Base-by-base conservation (phyloP, 2,888 invertebrate species). In the Apamea epomidion region DNA sequence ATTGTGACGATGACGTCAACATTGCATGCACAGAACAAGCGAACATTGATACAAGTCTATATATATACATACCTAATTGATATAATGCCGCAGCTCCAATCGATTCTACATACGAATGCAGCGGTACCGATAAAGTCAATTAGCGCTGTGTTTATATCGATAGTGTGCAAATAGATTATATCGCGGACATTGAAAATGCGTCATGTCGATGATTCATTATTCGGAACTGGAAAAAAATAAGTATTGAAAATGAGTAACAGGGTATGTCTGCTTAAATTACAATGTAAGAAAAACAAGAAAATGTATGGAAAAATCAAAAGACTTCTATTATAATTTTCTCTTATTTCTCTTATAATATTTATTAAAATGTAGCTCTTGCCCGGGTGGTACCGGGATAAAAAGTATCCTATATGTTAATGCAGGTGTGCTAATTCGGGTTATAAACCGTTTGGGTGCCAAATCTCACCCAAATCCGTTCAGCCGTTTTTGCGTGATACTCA, bases 21-120 rank as follows among this genome's bases (percentile, higher is more conserved):
- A 71, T 29, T 60, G 70, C 70, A 78, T 82, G 78, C 10, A 21
- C n/a, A n/a, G 14, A 45, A 60, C 29, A 83, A 18, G 32, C 25
- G 80, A 76, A 76, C 80, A 76, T 58, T 18, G 54, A 16, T 51
- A 82, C 25, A 51, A 58, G 16, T 81, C 54, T 75, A 77, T 10
- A 48, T 16, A 10, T 80, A 58, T 69, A 70, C 69, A 75, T 73
- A 75, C 6, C 32, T 71, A 80, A 85, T 84, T 84, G 74, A 80
- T n/a, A 85, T 87, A 76, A 77, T 73, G 69, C 65, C 48, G 77
- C 80, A 75, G 45, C n/a, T 62, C 16, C 72, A 79, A 67, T 85
- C 74, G 82, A 85, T 80, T 68, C 51, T 67, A 72, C 69, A 68
- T 64, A 62, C 74, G 62, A 79, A 86, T 85, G 84, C 87, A 78